Base-by-base conservation (phyloP, 2,797 vertebrate species). In the Clamator glandarius region DNA sequence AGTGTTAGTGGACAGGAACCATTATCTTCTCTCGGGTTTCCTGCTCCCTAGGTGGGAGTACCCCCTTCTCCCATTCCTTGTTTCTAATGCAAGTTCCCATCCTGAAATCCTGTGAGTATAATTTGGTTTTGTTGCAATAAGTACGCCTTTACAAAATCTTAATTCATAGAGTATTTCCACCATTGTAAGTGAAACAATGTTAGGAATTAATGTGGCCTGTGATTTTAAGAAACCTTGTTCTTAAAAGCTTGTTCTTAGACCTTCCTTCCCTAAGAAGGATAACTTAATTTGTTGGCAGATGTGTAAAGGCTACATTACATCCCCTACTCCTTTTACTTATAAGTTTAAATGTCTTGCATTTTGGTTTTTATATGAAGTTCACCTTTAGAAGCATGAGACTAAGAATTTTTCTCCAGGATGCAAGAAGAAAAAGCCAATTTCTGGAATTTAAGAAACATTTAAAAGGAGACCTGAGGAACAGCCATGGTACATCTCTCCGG, bases 101-200 rank as follows among this genome's bases (percentile, higher is more conserved):
- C 95, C 92, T 95, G 95, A 87, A 94, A 77, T 21, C 72, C 92
- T 77, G 26, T 0, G 29, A 95, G 78, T 66, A 95, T 95, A 93
- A 92, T 95, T 89, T 79, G 9, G 74, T 66, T 95, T 95, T 95
- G 95, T 95, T 80, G 90, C 84, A 93, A 14, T 67, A 80, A 51
- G 84, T 24, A 58, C 50, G 73, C 57, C 50, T 61, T 90, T 52
- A 83, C 64, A 87, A 95, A 93, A 87, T 94, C 91, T 93, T 96
- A 74, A 82, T 93, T 96, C 93, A 91, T 14, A 23, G 87, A 72
- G 74, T 44, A 57, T 70, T 93, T 93, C 95, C 93, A 84, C 87
- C 74, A 95, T 88, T 95, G 93, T 96, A 70, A 88, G 44, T 2
- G 52, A 92, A 96, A 93, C 95, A 95, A 94, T 95, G 88, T 91